A percentile compares a stretch with the other conserved stretches of the same genome.
phyloP scores from a whole-genome alignment of 2,888 invertebrate species.

The Lithophane ornitopus region DNA sequence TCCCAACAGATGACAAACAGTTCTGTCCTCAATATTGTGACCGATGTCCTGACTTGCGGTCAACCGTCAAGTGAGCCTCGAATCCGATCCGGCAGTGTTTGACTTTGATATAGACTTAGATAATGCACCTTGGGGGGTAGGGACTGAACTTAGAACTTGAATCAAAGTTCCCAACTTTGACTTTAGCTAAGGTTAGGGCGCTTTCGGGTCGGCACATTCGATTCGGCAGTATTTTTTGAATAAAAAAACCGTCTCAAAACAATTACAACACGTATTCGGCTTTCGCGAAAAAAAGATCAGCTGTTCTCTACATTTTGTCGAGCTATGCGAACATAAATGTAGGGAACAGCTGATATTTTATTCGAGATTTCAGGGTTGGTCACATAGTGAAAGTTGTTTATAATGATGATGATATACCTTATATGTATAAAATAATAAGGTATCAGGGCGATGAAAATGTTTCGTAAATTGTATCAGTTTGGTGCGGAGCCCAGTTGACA shows the following conservation, averaged over 20 bases:
- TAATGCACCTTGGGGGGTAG: conserved; percentile 20
- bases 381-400: no score
- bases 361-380: no score
- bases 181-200: not conserved
- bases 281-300: no score
- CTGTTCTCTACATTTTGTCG: no score
- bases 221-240: not conserved
- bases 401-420: no score
- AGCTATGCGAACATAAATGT: no score
- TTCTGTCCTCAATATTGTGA: conserved; percentile 32
- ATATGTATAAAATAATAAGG: no score
- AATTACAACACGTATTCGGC: not conserved
- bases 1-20: conserved; percentile 32
- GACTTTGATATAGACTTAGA: conserved; percentile 44
- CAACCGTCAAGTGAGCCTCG: conserved; percentile 5
- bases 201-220: not conserved
- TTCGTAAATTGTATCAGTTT: no score
- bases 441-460: no score
- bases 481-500: no score
- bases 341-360: no score
- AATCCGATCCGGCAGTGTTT: conserved; percentile 34
- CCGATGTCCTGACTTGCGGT: conserved; percentile 49
- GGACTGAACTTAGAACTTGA: not conserved
- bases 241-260: not conserved
- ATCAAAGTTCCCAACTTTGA: not conserved